Conservation (phyloP, 2,113 vertebrate species). For the Grus americana region DNA sequence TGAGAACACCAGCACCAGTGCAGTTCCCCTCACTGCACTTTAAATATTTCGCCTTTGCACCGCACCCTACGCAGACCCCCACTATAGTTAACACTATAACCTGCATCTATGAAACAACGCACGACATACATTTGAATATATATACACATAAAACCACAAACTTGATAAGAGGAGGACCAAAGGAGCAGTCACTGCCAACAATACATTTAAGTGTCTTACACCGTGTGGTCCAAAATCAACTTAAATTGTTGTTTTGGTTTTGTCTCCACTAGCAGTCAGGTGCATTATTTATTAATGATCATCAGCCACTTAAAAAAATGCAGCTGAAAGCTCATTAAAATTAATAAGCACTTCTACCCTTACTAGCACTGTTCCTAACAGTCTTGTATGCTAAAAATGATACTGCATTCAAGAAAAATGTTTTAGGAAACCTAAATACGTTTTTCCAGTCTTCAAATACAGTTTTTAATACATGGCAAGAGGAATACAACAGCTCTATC, state of each 20-base stretch:
- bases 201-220: not conserved
- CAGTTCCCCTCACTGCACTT: not conserved
- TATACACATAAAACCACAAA: not conserved
- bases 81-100: not conserved
- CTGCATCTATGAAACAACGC: not conserved
- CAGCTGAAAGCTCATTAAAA: conserved; percentile 42
- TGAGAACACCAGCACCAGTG: not conserved
- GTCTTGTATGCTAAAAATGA: not conserved
- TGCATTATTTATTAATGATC: conserved; percentile 18
- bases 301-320: not conserved
- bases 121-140: not conserved
- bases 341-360: not conserved
- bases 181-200: not conserved
- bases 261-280: not conserved
- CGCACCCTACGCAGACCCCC: not conserved
- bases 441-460: not conserved
- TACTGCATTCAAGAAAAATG: not conserved
- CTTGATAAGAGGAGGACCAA: not conserved
- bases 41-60: not conserved
- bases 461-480: not conserved
- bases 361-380: not conserved
- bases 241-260: not conserved
- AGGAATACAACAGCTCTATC: not conserved
- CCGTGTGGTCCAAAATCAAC: not conserved
- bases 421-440: not conserved